Base-by-base conservation (phyloP, 2,888 invertebrate genomes). In the Calameuta idolon region DNA sequence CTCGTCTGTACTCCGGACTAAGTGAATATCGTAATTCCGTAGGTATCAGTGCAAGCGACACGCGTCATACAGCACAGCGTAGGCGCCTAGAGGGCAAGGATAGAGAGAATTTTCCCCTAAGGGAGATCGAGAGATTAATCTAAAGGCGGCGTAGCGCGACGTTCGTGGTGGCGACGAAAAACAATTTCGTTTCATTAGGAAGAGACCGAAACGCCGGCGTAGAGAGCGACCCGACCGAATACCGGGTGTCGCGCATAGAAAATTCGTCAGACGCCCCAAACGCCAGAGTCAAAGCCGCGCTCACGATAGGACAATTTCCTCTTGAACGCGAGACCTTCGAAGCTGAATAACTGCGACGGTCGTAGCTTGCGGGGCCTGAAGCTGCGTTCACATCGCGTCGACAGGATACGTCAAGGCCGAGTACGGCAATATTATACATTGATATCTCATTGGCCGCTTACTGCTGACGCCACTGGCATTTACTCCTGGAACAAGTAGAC, bases 101-200 rank as follows among this genome's bases (percentile, higher is more conserved):
- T 79, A 81, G 80, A 81, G 80, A 33, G 4, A 80, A 80, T 81
- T 83, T 77, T 77, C 78, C 77, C 69, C 79, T 40, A 75, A 75
- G 75, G 76, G 73, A 77, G 79, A 79, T 83, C 75, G 76, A 76
- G 69, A 79, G 78, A 82, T 81, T 81, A 82, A 83, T 82, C 79
- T 78, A 79, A 81, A 83, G 79, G 80, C 83, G 79, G 79, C 75
- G 9, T 55, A 55, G 23, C 75, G 79, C 75, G 69, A 73, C 69
- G 77, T 69, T 74, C 35, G 76, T 78, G 34, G 76, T 76, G 78
- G 81, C 80, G 78, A 81, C 79, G 80, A 75, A 85, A 83, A 84
- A 83, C 83, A 84, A 85, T 85, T 85, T 82, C 79, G 81, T 69
- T 80, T 83, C 83, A 83, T 85, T 84, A 83, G 82, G 81, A 76